Conservation (phyloP, 2,888 invertebrate genomes). For the Tetramorium bicarinatum region DNA sequence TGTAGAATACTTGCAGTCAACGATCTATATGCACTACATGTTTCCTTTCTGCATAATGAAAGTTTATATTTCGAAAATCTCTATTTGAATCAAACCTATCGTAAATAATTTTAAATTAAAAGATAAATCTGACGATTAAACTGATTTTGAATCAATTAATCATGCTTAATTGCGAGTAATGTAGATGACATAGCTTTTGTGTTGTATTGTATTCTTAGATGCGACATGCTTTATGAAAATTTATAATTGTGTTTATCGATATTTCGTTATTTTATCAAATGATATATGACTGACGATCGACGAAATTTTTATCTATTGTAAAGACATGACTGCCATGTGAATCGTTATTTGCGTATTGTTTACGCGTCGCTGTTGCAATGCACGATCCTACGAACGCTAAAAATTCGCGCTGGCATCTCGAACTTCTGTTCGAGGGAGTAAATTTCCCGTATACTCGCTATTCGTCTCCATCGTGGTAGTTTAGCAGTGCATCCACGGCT, state of each 20-base stretch:
- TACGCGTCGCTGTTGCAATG: not conserved
- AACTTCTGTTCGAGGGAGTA: slow-evolving; percentile 27
- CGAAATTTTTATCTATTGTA: not conserved
- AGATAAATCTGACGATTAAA: not conserved
- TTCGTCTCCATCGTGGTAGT: slow-evolving; percentile 54
- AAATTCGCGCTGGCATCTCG: slow-evolving; percentile 40
- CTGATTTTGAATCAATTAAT: not conserved
- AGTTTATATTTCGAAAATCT: slow-evolving; percentile 26
- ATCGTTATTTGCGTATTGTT: not conserved
- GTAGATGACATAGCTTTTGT: not conserved
- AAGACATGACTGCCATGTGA: not conserved
- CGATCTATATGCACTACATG: slow-evolving; percentile 43
- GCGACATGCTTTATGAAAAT: not conserved
- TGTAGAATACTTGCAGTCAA: slow-evolving; percentile 38
- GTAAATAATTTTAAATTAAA: not conserved
- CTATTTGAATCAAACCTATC: not conserved
- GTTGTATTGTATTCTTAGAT: not conserved
- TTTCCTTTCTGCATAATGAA: slow-evolving; percentile 41
- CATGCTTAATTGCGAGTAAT: not conserved
- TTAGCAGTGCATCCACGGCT: slow-evolving; percentile 70
- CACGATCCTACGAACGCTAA: slow-evolving; percentile 3
- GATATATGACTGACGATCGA: not conserved
- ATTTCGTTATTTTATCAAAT: slow-evolving; percentile 5
- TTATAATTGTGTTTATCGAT: not conserved
- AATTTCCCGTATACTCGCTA: slow-evolving; percentile 46